phyloP scores from a whole-genome alignment of 2,113 vertebrate genomes.

The Ia io region DNA sequence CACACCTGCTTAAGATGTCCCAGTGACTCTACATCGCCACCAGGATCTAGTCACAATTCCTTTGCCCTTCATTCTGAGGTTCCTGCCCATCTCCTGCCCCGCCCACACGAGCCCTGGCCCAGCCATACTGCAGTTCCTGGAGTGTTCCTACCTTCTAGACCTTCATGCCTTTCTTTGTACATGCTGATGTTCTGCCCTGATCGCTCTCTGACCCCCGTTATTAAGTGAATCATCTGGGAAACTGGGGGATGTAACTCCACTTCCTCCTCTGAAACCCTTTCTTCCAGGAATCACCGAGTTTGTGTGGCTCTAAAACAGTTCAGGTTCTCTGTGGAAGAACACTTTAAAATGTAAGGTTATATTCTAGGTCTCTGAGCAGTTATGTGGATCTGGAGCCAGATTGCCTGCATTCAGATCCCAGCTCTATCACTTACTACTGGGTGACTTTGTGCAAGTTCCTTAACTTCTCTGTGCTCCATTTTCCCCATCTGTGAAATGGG shows the following conservation, averaged over 20 bases:
- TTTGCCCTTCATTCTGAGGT: not conserved
- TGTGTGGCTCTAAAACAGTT: not conserved
- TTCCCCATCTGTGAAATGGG: not conserved
- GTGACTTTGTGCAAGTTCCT: not conserved
- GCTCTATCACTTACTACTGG: not conserved
- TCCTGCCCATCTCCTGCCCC: not conserved
- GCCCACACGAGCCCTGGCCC: accelerated
- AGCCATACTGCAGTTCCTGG: not conserved
- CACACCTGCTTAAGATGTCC: not conserved
- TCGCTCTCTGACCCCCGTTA: not conserved
- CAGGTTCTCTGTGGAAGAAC: not conserved
- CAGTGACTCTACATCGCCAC: not conserved
- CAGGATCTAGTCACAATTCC: not conserved
- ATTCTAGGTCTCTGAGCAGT: not conserved
- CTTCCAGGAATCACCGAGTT: not conserved
- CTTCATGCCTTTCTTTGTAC: not conserved
- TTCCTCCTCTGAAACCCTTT: not conserved
- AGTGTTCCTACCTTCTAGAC: not conserved
- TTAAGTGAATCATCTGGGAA: not conserved
- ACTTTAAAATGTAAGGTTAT: not conserved
- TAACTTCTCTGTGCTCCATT: not conserved
- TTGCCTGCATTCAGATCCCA: not conserved
- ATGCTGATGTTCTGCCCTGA: not conserved
- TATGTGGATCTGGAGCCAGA: not conserved
- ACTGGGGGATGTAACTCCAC: not conserved